Conservation (phyloP, 2,888 invertebrate species). For the Patella pellucida region DNA sequence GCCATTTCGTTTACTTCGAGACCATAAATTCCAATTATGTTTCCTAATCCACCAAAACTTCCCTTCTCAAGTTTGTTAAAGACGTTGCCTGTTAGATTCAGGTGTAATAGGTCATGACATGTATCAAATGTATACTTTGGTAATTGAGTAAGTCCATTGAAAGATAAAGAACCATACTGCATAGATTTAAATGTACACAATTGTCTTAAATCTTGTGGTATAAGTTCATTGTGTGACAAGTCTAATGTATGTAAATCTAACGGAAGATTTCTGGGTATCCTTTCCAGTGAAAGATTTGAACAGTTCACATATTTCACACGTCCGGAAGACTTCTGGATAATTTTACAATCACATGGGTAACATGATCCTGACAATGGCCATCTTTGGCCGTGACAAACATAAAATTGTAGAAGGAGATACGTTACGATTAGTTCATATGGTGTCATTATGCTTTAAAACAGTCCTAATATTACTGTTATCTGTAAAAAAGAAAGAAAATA, state of each 20-base stretch:
- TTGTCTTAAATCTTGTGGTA: not conserved
- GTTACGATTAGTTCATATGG: too few species aligned
- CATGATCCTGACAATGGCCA: slow-evolving; percentile 29
- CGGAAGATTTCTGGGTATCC: slow-evolving; percentile 27
- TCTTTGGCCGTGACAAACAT: slow-evolving; percentile 12
- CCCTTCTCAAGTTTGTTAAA: slow-evolving; percentile 19
- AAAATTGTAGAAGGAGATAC: too few species aligned
- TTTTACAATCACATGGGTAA: slow-evolving; percentile 24
- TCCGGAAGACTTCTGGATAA: slow-evolving; percentile 16
- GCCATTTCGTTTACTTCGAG: slow-evolving; percentile 19
- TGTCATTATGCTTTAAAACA: too few species aligned
- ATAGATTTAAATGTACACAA: slow-evolving; percentile 26
- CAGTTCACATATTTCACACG: slow-evolving; percentile 30
- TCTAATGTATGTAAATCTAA: slow-evolving; percentile 27
- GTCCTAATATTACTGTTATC: too few species aligned
- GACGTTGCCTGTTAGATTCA: slow-evolving; percentile 30
- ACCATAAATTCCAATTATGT: slow-evolving; percentile 26
- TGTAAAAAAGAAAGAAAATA: too few species aligned
- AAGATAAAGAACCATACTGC: slow-evolving; percentile 23
- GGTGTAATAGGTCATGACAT: slow-evolving; percentile 20
- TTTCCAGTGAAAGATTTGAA: slow-evolving; percentile 22
- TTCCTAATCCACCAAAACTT: slow-evolving; percentile 26
- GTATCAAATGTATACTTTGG: slow-evolving; percentile 18
- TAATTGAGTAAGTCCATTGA: slow-evolving; percentile 21
- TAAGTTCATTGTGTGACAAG: slow-evolving; percentile 26